phyloP scores from a whole-genome alignment of 2,888 invertebrate species.

The Alsophila aescularia region DNA sequence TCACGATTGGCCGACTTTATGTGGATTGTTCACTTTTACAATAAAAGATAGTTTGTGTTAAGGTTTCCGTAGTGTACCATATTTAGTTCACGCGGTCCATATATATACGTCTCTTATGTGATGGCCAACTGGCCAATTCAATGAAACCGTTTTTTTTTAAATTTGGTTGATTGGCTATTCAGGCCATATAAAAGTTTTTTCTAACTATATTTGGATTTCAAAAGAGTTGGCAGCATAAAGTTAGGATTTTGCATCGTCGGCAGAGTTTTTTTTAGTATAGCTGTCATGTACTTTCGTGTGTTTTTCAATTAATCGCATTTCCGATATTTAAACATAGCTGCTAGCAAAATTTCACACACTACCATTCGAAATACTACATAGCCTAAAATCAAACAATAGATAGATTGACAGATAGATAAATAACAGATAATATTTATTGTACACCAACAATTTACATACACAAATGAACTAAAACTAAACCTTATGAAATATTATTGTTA shows the following conservation, averaged over 20 bases:
- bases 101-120: constrained; percentile 8
- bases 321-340: too few relatives aligned
- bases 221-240: background rate
- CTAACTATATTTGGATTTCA: background rate
- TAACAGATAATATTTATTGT: too few relatives aligned
- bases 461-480: too few relatives aligned
- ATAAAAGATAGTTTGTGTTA: constrained; percentile 18
- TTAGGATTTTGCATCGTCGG: background rate
- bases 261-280: too few relatives aligned
- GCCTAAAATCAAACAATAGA: too few relatives aligned
- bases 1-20: constrained; percentile 28
- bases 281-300: too few relatives aligned
- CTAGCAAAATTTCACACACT: too few relatives aligned
- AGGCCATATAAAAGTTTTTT: background rate
- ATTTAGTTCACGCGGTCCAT: constrained; percentile 12
- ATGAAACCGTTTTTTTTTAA: constrained; percentile 4
- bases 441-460: too few relatives aligned
- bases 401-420: too few relatives aligned
- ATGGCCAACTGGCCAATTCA: background rate
- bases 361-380: too few relatives aligned
- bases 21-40: constrained; percentile 29
- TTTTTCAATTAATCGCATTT: too few relatives aligned
- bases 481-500: too few relatives aligned
- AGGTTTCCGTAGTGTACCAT: constrained; percentile 7
- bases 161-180: constrained; percentile 7